Evolutionary conservation across 2,888 invertebrate genomes (phyloP), one percentile per base, ranked within the genome.

Genomic region (Cybosia mesomella): DNA sequence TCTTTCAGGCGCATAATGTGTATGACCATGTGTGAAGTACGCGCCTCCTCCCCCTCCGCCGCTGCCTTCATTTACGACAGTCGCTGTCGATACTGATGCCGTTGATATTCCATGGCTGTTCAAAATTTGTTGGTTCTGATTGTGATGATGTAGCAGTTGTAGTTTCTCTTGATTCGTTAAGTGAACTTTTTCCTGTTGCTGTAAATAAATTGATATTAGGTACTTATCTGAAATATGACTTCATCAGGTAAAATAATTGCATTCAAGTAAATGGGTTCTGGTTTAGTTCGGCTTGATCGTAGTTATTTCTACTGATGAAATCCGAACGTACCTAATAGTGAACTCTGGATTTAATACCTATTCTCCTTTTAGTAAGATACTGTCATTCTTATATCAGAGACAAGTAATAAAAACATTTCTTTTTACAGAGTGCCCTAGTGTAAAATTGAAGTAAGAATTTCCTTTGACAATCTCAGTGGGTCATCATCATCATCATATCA

Each of bases 121-220:
- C 66, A 94, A 85, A 61, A 93, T 92, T 81, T 95, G 95, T 79
- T 94, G 95, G 77, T 93, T 94, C 76, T 95, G 95, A 78, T 93
- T 95, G 84, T 92, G 95, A 73, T 93, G 95, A 74, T 93, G 95
- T 1, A 94, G 89, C 21, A 93, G 84, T 77, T 93, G 94, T 3
- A 93, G 86, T 77, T 95, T 95, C 74, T 95, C 95, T 75, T 95
- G 95, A 77, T 93, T 94, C 43, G 95, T 89, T 68, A 95, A 82
- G 71, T 95, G 95, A 32, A 95, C 92, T 75, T 95, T 95, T 72
- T 95, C 95, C 87, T 95, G 95, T 82, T 94, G 94, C 91, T 93
- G 89, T 59, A 82, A 83, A 62, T 60, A 34, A 66, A 57, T 66
- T 54, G 0, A 18, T 8, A 18, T 49, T 49, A n/a, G 3, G 18